Base-by-base conservation (phyloP, 2,113 vertebrate species). In the Aptenodytes forsteri region DNA sequence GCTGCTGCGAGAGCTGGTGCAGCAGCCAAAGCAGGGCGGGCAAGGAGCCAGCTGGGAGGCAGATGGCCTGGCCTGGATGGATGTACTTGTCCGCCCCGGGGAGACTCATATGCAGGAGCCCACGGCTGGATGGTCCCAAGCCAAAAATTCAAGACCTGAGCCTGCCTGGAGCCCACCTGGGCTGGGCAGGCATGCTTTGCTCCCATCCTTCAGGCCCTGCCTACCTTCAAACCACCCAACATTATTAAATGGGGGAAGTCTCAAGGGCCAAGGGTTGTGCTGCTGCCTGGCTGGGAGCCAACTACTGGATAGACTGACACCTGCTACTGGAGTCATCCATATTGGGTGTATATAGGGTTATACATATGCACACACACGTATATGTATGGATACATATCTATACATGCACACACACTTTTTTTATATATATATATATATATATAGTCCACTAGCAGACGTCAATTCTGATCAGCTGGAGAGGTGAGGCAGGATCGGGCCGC, bases 401-500 rank as follows among this genome's bases (percentile, higher is more conserved):
- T 8, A 42, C 34, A 38, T 10, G 14, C 65, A 61, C n/a, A 38
- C 29, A 30, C 58, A 73, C n/a, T 29, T 13, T 50, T 42, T 42
- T 42, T 15, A 13, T 6, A 42, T 15, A 42, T 16, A 42, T 10
- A 10, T 25, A 73, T 6, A 46, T 10, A 46, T 4, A 18, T 2
- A 11, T 2, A 55, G 44, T 6, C 56, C 69, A 40, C 40, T 22
- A 40, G 54, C 50, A 85, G 61, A 54, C 1, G 1, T 46, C 70
- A 58, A 10, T 27, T 44, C 61, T 50, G 55, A 56, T 9, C 52
- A 72, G 76, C 30, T 21, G n/a, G 40, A 78, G 55, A 90, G 23
- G 50, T 7, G 7, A 46, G 46, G 29, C 29, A 66, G 29, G 34
- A 59, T 17, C 2, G 0, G 38, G 22, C 67, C 0, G 4, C 21